Percentiles rank a stretch among this genome's conserved stretches.
Evolutionary conservation across 2,113 vertebrate species (phyloP).

Genomic region (Jaculus jaculus): DNA sequence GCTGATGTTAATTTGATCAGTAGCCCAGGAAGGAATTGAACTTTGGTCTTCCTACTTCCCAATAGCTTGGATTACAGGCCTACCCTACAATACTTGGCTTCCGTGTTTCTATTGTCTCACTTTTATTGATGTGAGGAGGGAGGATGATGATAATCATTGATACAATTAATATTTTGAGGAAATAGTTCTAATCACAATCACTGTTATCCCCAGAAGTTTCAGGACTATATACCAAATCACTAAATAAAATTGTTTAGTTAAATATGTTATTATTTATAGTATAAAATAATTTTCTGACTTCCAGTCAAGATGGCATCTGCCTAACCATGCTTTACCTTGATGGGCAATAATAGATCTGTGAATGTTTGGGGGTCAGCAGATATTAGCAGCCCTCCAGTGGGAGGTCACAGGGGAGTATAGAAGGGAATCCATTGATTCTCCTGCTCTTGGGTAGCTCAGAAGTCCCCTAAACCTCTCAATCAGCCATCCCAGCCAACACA

Average conservation of each 20-base stretch:
- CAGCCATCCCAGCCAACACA: too few relatives aligned
- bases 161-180: not conserved
- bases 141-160: not conserved
- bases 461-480: too few relatives aligned
- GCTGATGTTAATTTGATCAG: rapidly evolving
- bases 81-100: not conserved
- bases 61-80: not conserved
- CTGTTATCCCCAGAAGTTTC: not conserved
- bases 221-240: not conserved
- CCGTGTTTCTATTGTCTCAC: not conserved
- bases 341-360: too few relatives aligned
- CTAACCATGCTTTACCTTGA: too few relatives aligned
- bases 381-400: too few relatives aligned
- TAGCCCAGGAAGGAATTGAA: not conserved
- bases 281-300: too few relatives aligned
- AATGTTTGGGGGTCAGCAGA: too few relatives aligned
- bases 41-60: too few relatives aligned
- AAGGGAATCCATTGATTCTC: too few relatives aligned
- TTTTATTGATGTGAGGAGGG: not conserved
- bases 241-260: not conserved
- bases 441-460: too few relatives aligned
- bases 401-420: too few relatives aligned
- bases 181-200: not conserved
- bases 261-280: not conserved
- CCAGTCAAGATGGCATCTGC: too few relatives aligned